Evolutionary conservation across 2,888 invertebrate genomes (phyloP).

Genomic region (Amiota minor): DNA sequence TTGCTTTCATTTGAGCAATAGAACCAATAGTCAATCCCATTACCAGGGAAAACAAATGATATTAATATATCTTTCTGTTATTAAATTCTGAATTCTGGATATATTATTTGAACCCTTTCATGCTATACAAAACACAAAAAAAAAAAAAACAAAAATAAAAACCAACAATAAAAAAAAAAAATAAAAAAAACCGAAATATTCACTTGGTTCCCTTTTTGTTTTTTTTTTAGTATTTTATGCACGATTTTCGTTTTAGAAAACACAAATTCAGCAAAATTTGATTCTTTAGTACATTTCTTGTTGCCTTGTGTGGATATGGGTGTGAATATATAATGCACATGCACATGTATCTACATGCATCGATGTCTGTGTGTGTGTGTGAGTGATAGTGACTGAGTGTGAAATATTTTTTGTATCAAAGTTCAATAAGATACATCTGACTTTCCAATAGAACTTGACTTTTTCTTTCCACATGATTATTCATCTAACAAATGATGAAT

Average conservation of each 20-base stretch:
- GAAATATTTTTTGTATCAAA: neutral
- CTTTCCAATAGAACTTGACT: too few relatives aligned
- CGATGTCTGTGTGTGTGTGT: neutral
- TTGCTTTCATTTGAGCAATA: too few relatives aligned
- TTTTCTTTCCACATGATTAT: too few relatives aligned
- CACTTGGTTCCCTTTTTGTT: neutral
- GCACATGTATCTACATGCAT: neutral
- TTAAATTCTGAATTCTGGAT: constrained; percentile 71
- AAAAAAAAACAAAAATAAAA: too few relatives aligned
- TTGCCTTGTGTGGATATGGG: neutral
- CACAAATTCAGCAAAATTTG: constrained; percentile 8
- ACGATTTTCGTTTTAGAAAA: constrained; percentile 22
- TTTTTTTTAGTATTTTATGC: constrained; percentile 9
- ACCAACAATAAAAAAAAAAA: too few relatives aligned
- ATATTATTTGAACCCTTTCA: too few relatives aligned
- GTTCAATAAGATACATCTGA: neutral
- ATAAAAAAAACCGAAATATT: too few relatives aligned
- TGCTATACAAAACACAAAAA: constrained; percentile 48
- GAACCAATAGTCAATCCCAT: too few relatives aligned
- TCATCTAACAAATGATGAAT: too few relatives aligned
- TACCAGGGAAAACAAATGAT: constrained; percentile 63
- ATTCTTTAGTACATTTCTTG: neutral
- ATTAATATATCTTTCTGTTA: constrained; percentile 72
- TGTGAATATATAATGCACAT: neutral
- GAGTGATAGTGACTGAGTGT: constrained; percentile 4